These are phyloP conservation scores for Lottia gigantea DNA, from an alignment of 2,888 invertebrate genomes.

Conservation along the genomic window DNA sequence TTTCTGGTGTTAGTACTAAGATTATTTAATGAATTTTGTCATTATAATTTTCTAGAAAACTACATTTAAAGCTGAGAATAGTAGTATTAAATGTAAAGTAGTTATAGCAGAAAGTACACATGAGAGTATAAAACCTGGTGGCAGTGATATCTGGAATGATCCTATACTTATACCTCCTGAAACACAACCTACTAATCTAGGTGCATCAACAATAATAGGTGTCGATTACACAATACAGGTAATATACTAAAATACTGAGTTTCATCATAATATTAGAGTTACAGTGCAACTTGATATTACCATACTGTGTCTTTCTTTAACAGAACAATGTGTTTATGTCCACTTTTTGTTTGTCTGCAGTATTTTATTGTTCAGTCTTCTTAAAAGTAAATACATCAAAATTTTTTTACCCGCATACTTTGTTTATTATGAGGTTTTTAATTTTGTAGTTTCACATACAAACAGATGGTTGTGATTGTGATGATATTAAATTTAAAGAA, in stretches of 20 bases:
- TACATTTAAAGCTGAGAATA: not conserved
- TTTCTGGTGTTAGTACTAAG: no score
- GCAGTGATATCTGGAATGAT: not conserved
- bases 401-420: no score
- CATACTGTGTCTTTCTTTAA: no score
- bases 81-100: not conserved
- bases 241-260: no score
- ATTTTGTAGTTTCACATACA: not conserved
- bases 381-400: no score
- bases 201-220: not conserved
- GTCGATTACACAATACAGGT: not conserved
- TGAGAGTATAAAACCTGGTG: conserved; percentile 6
- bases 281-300: no score
- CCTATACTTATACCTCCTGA: conserved; percentile 6
- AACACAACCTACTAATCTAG: conserved; percentile 2
- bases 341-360: no score
- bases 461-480: conserved; percentile 1
- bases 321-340: no score
- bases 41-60: not conserved
- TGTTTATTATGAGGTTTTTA: no score
- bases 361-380: no score
- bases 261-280: no score
- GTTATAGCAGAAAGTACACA: conserved; percentile 5
- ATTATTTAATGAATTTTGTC: no score
- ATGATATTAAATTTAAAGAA: conserved; percentile 8